phyloP scores from a whole-genome alignment of 64 coral and sea anemone genomes.

The Dendrophyllia cribrosa region DNA sequence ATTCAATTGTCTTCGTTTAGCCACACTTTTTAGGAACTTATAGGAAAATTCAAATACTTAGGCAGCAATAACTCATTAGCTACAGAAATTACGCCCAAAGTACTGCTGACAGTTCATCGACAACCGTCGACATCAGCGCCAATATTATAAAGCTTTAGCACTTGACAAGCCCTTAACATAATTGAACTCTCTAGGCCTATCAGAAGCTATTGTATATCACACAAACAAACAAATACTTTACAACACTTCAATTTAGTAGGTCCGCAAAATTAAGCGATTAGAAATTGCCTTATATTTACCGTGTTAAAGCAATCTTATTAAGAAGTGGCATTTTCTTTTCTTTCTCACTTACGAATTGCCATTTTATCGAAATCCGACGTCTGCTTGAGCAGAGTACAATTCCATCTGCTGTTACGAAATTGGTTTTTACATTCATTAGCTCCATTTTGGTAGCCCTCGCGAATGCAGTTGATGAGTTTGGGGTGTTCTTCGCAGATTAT shows the following conservation, averaged over 20 bases:
- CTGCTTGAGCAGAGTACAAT: slow-evolving; percentile 70
- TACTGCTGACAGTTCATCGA: neutral
- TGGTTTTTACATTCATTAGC: slow-evolving; percentile 88
- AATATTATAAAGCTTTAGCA: neutral
- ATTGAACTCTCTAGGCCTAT: slow-evolving; percentile 7
- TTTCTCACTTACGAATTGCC: slow-evolving; percentile 73
- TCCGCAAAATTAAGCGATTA: neutral
- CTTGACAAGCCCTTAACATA: slow-evolving; percentile 4
- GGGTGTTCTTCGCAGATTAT: slow-evolving; percentile 42
- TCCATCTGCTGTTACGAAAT: slow-evolving; percentile 93
- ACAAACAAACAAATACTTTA: slow-evolving; percentile 46
- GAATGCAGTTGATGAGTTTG: slow-evolving; percentile 25
- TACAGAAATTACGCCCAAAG: neutral
- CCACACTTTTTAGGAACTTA: too few species aligned
- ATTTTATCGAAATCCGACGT: slow-evolving; percentile 62
- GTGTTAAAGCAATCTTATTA: neutral
- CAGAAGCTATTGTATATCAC: slow-evolving; percentile 8
- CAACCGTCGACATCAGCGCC: neutral
- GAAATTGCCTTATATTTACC: neutral
- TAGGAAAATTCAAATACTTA: too few species aligned
- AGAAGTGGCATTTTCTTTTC: neutral
- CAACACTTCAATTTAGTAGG: neutral
- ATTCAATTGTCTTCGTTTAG: too few species aligned
- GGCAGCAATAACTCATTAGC: neutral
- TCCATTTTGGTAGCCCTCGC: slow-evolving; percentile 44